phyloP scores from a whole-genome alignment of 2,113 vertebrate genomes.

The Pycnonotus jocosus region DNA sequence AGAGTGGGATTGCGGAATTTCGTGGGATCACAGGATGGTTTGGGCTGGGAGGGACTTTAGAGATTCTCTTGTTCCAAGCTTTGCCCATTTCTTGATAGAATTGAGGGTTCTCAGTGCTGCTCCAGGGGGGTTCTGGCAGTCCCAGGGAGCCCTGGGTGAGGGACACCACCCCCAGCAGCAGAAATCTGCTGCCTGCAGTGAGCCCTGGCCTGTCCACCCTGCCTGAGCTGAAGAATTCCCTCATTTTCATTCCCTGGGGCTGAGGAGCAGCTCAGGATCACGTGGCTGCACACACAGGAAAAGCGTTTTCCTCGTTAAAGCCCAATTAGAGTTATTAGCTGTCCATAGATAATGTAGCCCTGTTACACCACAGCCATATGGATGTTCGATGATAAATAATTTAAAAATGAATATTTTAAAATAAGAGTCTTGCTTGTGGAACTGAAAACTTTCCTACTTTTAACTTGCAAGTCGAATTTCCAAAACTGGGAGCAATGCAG shows the following conservation, averaged over 20 bases:
- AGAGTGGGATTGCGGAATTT: not conserved
- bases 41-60: not conserved
- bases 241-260: not conserved
- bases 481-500: not conserved
- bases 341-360: not conserved
- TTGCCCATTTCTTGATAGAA: not conserved
- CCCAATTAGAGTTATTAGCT: not conserved
- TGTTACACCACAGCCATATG: not conserved
- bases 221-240: not conserved
- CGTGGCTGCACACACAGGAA: not conserved
- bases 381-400: not conserved
- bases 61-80: accelerated
- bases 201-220: not conserved
- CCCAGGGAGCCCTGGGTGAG: not conserved
- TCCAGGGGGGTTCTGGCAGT: accelerated
- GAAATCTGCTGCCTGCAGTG: not conserved
- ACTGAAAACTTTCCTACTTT: not conserved
- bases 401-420: not conserved
- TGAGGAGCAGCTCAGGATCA: not conserved
- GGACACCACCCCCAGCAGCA: too few relatives aligned
- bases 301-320: not conserved
- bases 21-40: not conserved
- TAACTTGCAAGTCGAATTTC: not conserved
- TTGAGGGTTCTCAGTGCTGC: accelerated
- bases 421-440: not conserved